Evolutionary conservation across 2,797 vertebrate species (phyloP).

Genomic region (Coilia nasus): DNA sequence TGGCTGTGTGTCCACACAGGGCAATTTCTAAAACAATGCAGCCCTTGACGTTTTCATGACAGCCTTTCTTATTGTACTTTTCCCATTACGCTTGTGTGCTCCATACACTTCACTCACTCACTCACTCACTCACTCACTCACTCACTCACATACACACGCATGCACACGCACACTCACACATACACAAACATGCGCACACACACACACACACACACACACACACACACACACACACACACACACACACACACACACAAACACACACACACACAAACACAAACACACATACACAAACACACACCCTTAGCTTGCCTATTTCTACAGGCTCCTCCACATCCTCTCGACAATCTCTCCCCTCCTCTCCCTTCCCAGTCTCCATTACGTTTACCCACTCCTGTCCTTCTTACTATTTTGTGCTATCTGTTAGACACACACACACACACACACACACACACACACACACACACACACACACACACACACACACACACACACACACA

Average conservation of each 20-base stretch:
- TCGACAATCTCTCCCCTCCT: slow-evolving; percentile 41
- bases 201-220: slow-evolving; percentile 40
- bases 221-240: too few species aligned
- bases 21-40: slow-evolving; percentile 76
- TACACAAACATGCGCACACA: too few species aligned
- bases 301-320: background rate
- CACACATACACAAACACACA: background rate
- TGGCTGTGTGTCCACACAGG: slow-evolving; percentile 78
- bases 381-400: background rate
- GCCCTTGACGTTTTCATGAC: slow-evolving; percentile 76
- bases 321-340: background rate
- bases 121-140: slow-evolving; percentile 34
- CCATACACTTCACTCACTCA: slow-evolving; percentile 59
- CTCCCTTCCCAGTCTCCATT: background rate
- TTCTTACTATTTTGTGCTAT: background rate
- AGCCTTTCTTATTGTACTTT: slow-evolving; percentile 70
- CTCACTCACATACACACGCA: too few species aligned
- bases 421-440: background rate
- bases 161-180: too few species aligned
- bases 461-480: background rate
- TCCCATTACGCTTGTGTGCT: slow-evolving; percentile 65
- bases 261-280: background rate
- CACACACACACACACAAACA: background rate
- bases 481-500: background rate
- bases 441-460: slow-evolving; percentile 36